These are phyloP conservation scores for Tetropium fuscum DNA, from an alignment of 2,888 invertebrate genomes.

Conservation along the genomic window DNA sequence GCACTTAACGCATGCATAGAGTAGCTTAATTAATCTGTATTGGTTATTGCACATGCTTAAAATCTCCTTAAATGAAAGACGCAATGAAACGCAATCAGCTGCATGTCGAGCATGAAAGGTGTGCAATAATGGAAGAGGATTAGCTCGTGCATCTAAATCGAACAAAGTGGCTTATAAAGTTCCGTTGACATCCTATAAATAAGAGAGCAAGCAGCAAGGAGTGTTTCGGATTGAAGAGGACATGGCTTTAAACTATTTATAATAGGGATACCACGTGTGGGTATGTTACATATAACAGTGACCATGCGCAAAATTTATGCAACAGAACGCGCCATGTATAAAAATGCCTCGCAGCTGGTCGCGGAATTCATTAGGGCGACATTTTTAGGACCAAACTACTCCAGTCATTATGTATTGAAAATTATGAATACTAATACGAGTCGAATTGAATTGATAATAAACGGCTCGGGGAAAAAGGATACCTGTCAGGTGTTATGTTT, in stretches of 20 bases:
- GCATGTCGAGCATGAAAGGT: conserved; percentile 20
- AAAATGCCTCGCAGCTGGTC: conserved; percentile 60
- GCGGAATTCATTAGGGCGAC: conserved; percentile 61
- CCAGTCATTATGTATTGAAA: conserved; percentile 56
- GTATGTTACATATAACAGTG: conserved; percentile 47
- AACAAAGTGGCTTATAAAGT: conserved; percentile 30
- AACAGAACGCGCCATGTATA: conserved; percentile 53
- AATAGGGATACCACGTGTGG: conserved; percentile 37
- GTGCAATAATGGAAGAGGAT: conserved; percentile 48
- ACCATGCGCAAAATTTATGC: conserved; percentile 53
- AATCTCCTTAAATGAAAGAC: too few species aligned
- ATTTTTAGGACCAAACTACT: conserved; percentile 60
- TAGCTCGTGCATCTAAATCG: conserved; percentile 28
- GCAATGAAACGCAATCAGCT: too few species aligned
- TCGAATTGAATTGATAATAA: conserved; percentile 49
- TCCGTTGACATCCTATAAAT: conserved; percentile 26
- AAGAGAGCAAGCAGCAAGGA: conserved; percentile 27
- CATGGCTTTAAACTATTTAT: conserved; percentile 41
- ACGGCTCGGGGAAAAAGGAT: conserved; percentile 16
- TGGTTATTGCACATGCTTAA: too few species aligned
- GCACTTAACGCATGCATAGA: too few species aligned
- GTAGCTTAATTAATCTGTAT: too few species aligned
- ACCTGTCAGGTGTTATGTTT: conserved; percentile 27
- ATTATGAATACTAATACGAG: conserved; percentile 58
- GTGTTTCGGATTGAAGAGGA: conserved; percentile 36